These are phyloP conservation scores for Doryteuthis pealeii DNA, from an alignment of 1,140 invertebrate species.

Conservation along the genomic window DNA sequence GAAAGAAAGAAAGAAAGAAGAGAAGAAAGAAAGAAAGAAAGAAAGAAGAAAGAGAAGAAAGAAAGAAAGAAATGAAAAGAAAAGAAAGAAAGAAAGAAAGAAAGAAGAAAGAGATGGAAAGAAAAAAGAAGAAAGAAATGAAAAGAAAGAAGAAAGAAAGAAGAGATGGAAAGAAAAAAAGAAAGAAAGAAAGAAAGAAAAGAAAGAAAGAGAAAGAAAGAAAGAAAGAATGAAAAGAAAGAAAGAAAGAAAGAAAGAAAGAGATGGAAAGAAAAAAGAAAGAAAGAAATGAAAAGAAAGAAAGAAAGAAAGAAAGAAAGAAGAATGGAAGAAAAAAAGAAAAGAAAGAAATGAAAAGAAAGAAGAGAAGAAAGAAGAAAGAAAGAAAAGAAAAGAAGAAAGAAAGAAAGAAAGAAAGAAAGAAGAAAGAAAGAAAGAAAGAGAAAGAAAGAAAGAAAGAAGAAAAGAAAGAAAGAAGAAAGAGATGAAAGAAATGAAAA, in stretches of 20 bases:
- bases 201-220: not conserved
- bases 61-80: not conserved
- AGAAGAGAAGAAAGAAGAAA: not conserved
- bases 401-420: not conserved
- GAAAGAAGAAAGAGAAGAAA: not conserved
- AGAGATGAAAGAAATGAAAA: not conserved
- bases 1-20: not conserved
- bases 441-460: not conserved
- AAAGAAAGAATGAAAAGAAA: not conserved
- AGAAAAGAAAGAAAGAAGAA: not conserved
- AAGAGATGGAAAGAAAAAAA: not conserved
- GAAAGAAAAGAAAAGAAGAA: not conserved
- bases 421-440: not conserved
- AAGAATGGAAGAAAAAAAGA: not conserved
- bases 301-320: not conserved
- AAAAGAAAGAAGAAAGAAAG: not conserved
- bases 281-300: not conserved
- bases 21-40: not conserved
- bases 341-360: not conserved
- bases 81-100: not conserved
- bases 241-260: not conserved
- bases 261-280: too few relatives aligned
- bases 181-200: not conserved
- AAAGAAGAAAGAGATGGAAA: not conserved
- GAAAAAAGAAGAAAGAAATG: not conserved